Evolutionary conservation across 2,888 invertebrate genomes (phyloP).

Genomic region (Muscina levida): DNA sequence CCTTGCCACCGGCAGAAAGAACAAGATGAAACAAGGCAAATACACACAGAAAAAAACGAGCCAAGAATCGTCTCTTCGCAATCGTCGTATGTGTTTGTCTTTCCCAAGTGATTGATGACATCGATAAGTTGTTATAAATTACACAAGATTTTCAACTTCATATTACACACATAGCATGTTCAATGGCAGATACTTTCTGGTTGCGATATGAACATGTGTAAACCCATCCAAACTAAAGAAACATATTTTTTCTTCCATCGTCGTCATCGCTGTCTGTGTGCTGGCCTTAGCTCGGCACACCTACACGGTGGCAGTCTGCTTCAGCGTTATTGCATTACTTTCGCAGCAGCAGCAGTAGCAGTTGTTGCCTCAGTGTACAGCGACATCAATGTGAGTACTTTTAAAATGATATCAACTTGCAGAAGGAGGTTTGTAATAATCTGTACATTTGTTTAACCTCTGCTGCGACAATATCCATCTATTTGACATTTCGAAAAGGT

Average conservation of each 20-base stretch:
- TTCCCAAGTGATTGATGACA: slow-evolving; percentile 74
- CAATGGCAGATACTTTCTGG: neutral
- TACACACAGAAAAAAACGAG: neutral
- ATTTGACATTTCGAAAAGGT: slow-evolving; percentile 26
- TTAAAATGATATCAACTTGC: slow-evolving; percentile 8
- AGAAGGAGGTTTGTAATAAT: slow-evolving; percentile 6
- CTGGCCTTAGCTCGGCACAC: neutral
- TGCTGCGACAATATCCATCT: neutral
- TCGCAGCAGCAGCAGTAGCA: neutral
- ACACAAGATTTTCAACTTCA: slow-evolving; percentile 67
- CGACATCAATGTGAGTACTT: neutral
- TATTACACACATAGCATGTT: slow-evolving; percentile 34
- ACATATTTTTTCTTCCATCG: neutral
- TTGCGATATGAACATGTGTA: slow-evolving; percentile 28
- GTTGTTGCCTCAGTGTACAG: neutral
- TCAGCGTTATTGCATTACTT: slow-evolving; percentile 21
- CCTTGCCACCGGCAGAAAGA: no score
- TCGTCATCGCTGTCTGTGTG: no score
- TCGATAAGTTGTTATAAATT: slow-evolving; percentile 77
- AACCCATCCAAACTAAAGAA: neutral
- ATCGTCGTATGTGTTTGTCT: slow-evolving; percentile 54
- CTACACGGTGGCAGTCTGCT: neutral
- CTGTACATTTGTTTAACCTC: slow-evolving; percentile 16
- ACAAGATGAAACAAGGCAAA: no score
- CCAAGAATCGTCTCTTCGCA: slow-evolving; percentile 22